Conservation (phyloP, 2,797 vertebrate genomes). For the Acomys russatus region DNA sequence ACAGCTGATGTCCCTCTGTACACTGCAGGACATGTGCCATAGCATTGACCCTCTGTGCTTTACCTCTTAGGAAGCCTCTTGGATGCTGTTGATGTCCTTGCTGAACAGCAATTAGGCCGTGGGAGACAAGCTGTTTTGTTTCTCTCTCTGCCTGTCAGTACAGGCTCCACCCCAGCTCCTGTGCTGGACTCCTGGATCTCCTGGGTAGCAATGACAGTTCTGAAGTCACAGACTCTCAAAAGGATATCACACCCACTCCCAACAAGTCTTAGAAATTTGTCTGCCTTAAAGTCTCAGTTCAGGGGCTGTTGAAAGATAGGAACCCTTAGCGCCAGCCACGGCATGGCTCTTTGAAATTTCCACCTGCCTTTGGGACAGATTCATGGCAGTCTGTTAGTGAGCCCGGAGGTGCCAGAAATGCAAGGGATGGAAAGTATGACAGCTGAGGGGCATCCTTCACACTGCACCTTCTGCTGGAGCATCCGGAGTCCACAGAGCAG, state of each 20-base stretch:
- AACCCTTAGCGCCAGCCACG: not conserved
- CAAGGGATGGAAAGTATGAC: too few species aligned
- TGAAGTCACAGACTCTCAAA: not conserved
- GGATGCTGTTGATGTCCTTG: not conserved
- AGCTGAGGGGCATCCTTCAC: not conserved
- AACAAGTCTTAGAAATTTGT: not conserved
- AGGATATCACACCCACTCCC: not conserved
- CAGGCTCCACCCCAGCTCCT: not conserved
- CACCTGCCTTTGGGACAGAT: not conserved
- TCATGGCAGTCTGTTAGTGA: too few species aligned
- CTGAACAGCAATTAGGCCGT: not conserved
- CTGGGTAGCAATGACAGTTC: not conserved
- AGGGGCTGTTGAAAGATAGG: not conserved
- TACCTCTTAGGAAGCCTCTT: not conserved
- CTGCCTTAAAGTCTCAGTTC: not conserved
- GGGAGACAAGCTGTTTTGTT: not conserved
- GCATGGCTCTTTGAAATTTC: not conserved
- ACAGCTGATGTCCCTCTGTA: not conserved
- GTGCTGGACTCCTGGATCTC: not conserved
- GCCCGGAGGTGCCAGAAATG: not conserved
- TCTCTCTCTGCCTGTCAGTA: not conserved
- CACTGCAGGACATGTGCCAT: not conserved
- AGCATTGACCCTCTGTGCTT: not conserved
- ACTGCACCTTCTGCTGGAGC: not conserved
- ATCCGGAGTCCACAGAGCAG: not conserved